Conservation (phyloP, 2,888 invertebrate genomes). For the Clostera curtula region DNA sequence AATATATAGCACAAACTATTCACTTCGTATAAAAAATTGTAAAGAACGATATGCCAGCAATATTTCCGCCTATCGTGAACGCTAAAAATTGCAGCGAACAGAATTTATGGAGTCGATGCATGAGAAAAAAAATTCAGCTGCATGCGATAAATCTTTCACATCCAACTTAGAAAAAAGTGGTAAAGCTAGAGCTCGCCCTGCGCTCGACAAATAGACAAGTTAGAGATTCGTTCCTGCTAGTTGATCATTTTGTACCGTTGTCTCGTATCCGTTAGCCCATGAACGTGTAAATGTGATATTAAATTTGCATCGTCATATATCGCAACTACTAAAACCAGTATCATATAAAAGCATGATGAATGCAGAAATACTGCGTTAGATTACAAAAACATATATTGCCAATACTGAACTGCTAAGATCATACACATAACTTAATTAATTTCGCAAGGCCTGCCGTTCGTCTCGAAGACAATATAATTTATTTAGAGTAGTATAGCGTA, state of each 20-base stretch:
- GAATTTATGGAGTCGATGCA: conserved; percentile 36
- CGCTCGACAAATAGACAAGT: conserved; percentile 40
- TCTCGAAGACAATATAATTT: no score
- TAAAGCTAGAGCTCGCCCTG: conserved; percentile 29
- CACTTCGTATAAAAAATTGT: no score
- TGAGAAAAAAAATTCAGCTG: conserved; percentile 39
- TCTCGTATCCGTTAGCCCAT: conserved; percentile 37
- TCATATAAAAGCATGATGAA: conserved; percentile 10
- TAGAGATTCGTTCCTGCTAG: conserved; percentile 30
- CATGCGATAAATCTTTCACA: conserved; percentile 48
- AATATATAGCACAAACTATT: no score
- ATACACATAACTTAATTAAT: no score
- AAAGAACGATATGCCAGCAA: conserved; percentile 16
- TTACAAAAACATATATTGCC: no score
- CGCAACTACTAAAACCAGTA: conserved; percentile 7
- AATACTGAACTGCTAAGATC: no score
- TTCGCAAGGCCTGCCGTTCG: no score
- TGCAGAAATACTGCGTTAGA: no score
- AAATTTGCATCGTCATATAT: conserved; percentile 29
- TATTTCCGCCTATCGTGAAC: conserved; percentile 23
- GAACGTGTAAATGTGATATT: conserved; percentile 30
- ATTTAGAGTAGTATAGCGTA: no score
- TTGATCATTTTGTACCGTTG: conserved; percentile 41
- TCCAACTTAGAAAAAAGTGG: conserved; percentile 38
- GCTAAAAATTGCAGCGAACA: conserved; percentile 28